phyloP scores from a whole-genome alignment of 2,888 invertebrate species.

The Incurvaria masculella region DNA sequence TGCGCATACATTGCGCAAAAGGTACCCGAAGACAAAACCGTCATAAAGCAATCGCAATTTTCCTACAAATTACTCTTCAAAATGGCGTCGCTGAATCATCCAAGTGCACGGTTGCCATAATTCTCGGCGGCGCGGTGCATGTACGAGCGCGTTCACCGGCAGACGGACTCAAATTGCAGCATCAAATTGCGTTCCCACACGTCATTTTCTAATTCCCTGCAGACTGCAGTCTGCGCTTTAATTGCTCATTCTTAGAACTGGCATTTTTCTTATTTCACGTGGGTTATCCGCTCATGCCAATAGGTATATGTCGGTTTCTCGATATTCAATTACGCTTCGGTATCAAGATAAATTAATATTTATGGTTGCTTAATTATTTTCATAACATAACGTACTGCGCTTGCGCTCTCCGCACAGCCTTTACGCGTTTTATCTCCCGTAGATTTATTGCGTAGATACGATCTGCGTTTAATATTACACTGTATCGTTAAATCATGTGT shows the following conservation, averaged over 20 bases:
- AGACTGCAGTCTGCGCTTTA: conserved; percentile 2
- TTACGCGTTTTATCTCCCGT: conserved; percentile 33
- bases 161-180: too few species aligned
- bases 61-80: conserved; percentile 28
- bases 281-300: not conserved
- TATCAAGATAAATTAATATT: conserved; percentile 26
- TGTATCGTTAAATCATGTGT: not conserved
- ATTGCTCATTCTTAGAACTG: conserved; percentile 18
- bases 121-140: conserved; percentile 24
- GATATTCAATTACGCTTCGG: conserved; percentile 17
- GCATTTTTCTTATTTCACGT: not conserved
- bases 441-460: conserved; percentile 49
- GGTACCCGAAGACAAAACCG: conserved; percentile 26
- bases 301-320: not conserved
- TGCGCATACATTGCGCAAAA: conserved; percentile 12
- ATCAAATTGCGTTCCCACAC: conserved; percentile 36
- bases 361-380: conserved; percentile 25
- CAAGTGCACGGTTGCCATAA: conserved; percentile 40
- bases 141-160: too few species aligned
- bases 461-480: conserved; percentile 22
- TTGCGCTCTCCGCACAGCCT: conserved; percentile 14
- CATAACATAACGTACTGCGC: conserved; percentile 10
- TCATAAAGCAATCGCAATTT: conserved; percentile 26
- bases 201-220: conserved; percentile 43
- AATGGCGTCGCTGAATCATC: conserved; percentile 20